Evolutionary conservation across 1,140 invertebrate species (phyloP).

Genomic region (Harpegnathos saltator): DNA sequence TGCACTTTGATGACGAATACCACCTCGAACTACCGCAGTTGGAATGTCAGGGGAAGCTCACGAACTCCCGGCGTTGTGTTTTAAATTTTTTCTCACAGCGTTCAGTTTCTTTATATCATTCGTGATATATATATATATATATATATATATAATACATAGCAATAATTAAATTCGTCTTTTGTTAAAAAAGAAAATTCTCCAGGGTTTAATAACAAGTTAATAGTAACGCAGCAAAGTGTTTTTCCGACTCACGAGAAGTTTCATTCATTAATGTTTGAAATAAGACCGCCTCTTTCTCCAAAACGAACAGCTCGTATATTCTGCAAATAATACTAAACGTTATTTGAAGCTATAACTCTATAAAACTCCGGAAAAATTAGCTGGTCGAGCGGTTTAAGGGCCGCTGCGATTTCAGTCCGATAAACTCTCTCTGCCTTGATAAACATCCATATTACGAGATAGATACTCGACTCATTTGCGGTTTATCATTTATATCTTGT

Average conservation of each 20-base stretch:
- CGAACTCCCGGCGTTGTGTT: too few species aligned
- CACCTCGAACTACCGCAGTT: too few species aligned
- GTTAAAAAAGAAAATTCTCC: neutral
- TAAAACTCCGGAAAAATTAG: conserved; percentile 6
- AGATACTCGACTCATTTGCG: conserved; percentile 6
- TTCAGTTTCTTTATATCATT: too few species aligned
- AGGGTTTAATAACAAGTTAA: neutral
- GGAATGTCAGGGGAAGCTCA: too few species aligned
- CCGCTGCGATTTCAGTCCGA: neutral
- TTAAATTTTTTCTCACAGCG: too few species aligned
- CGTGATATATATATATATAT: too few species aligned
- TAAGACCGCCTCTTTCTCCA: neutral
- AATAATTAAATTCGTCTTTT: neutral
- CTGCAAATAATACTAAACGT: conserved; percentile 19
- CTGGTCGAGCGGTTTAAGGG: neutral
- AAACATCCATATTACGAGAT: conserved; percentile 7
- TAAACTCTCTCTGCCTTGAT: neutral
- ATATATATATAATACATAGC: neutral
- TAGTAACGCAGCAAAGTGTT: neutral
- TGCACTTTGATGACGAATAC: too few species aligned
- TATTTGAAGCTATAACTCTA: conserved; percentile 6
- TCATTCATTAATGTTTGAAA: conserved; percentile 8
- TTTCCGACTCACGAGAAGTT: neutral
- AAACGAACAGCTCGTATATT: conserved; percentile 13
- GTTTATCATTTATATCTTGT: neutral